Conservation (phyloP, 2,888 invertebrate species). For the Margaritifera margaritifera region DNA sequence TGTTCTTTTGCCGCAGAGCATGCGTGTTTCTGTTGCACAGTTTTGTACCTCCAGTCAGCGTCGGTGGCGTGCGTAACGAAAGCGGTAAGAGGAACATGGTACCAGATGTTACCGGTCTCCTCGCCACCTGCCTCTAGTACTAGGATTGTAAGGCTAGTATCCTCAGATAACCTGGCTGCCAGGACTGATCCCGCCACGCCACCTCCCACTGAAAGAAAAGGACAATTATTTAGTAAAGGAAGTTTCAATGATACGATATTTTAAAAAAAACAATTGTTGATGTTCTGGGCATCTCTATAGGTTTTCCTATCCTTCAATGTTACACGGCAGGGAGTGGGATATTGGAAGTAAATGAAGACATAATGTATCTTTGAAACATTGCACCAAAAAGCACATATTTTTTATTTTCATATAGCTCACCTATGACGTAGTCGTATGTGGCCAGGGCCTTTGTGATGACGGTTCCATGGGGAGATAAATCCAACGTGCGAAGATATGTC, state of each 20-base stretch:
- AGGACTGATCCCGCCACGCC: constrained; percentile 65
- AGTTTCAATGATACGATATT: too few relatives aligned
- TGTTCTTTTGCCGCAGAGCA: constrained; percentile 75
- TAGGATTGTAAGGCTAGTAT: constrained; percentile 48
- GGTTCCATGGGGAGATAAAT: constrained; percentile 33
- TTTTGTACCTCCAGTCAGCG: constrained; percentile 83
- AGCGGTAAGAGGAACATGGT: constrained; percentile 41
- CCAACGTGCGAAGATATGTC: constrained; percentile 41
- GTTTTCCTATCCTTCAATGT: too few relatives aligned
- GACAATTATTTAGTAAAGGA: background rate
- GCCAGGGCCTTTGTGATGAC: constrained; percentile 40
- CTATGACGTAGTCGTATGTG: constrained; percentile 51
- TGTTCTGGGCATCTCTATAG: too few relatives aligned
- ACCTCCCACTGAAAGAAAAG: constrained; percentile 53
- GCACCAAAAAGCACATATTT: too few relatives aligned
- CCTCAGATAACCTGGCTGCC: constrained; percentile 61
- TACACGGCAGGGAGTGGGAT: too few relatives aligned
- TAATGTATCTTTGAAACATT: too few relatives aligned
- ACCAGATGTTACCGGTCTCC: constrained; percentile 39
- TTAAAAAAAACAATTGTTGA: too few relatives aligned
- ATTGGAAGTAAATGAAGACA: too few relatives aligned
- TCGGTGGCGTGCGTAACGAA: constrained; percentile 77
- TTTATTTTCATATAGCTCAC: constrained; percentile 17
- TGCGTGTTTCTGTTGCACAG: constrained; percentile 74
- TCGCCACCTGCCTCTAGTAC: constrained; percentile 47